These are phyloP conservation scores for Myrmecobius fasciatus DNA, from an alignment of 2,113 vertebrate species.

Conservation along the genomic window DNA sequence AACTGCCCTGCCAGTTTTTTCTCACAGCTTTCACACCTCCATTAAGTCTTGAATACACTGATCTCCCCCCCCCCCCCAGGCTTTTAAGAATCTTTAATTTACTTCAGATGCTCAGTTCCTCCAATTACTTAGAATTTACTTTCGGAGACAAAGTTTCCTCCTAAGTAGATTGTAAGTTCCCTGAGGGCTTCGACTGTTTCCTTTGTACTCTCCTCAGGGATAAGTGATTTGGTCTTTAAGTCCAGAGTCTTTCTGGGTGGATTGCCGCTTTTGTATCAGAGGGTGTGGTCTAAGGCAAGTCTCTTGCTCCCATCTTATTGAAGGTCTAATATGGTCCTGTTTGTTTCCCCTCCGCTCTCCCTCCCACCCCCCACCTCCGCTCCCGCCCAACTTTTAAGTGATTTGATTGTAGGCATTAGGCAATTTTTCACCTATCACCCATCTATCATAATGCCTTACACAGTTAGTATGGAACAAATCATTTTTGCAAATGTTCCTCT, in stretches of 20 bases:
- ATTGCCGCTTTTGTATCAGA: not conserved
- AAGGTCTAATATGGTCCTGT: not conserved
- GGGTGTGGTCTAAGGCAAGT: not conserved
- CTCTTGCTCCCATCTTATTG: not conserved
- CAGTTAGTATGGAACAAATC: constrained; percentile 8
- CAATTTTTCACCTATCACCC: too few relatives aligned
- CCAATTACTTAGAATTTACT: not conserved
- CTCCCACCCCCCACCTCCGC: too few relatives aligned
- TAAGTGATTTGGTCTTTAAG: not conserved
- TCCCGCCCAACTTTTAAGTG: too few relatives aligned
- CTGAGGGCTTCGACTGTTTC: not conserved
- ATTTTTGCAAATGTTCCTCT: constrained; percentile 70
- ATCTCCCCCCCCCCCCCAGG: not conserved
- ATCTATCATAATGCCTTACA: too few relatives aligned
- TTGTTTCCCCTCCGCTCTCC: not conserved
- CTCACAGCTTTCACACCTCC: not conserved
- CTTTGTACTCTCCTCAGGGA: not conserved
- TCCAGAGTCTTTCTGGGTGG: not conserved
- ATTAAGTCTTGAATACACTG: not conserved
- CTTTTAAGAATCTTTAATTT: not conserved
- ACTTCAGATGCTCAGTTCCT: not conserved
- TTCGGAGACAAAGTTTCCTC: not conserved
- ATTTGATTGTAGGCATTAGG: too few relatives aligned
- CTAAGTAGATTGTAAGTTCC: not conserved
- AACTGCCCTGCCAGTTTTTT: not conserved